Evolutionary conservation across 2,888 invertebrate species (phyloP), one percentile per base, ranked within the genome.

Genomic region (Elysia crispata): DNA sequence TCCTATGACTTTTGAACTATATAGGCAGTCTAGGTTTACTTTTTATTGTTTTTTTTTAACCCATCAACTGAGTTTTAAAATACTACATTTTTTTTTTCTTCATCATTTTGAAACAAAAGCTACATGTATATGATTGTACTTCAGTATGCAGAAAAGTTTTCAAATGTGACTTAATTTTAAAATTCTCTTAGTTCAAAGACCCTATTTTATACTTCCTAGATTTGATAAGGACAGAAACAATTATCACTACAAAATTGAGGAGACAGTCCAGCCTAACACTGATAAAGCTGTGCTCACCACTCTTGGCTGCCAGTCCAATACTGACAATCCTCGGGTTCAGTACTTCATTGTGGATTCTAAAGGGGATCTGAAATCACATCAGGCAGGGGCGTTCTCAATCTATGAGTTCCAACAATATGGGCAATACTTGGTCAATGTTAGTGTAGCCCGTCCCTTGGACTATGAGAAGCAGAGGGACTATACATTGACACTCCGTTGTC

Each of bases 241-340:
- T 11, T 74, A 79, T 33, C 31, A 41, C 15, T 88, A 97, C 97
- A 94, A 95, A 96, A 94, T 98, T 96, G 92, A 98, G 97, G 95
- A 98, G 97, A 95, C 97, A 96, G 94, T 97, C 97, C 97, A 97
- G 94, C 76, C 80, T 8, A 80, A 80, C 41, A 54, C 80, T 13
- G 67, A 75, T 20, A 79, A 79, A 23, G 75, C 83, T n/a, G 77
- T 81, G 8, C 86, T 90, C 13, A 86, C 87, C n/a, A 83, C 82
- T 20, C 85, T 90, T 78, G 81, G 81, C 25, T 89, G 89, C 23
- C 82, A 85, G 11, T 88, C 89, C 25, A 87, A 88, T 76, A 86
- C 85, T 30, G 79, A 78, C 0, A 81, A 83, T 57, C 77, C 81
- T 0, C 60, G 77, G 8, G 83, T 83, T 31, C 81, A 81, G 67